phyloP scores from a whole-genome alignment of 2,113 vertebrate species.

The Rhipidura dahli region DNA sequence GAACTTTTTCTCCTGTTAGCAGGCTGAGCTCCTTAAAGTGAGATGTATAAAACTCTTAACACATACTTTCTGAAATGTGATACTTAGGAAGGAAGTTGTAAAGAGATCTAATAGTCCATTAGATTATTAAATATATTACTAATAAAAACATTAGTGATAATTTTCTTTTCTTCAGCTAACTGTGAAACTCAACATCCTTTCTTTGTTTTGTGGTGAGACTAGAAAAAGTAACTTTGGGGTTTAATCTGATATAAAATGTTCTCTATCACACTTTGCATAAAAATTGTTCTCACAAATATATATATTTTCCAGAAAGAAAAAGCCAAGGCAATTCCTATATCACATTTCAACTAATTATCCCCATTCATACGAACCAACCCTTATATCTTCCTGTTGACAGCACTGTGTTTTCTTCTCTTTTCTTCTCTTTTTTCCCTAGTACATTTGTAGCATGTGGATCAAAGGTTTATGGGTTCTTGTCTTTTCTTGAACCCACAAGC shows the following conservation, averaged over 20 bases:
- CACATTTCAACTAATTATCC: constrained; percentile 21
- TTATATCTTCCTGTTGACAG: constrained; percentile 25
- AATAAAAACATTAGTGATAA: neutral
- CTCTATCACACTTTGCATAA: neutral
- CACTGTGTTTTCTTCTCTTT: neutral
- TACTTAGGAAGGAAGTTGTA: neutral
- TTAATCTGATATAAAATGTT: neutral
- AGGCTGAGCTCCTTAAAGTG: neutral
- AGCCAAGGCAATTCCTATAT: neutral
- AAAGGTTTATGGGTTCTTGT: constrained; percentile 5
- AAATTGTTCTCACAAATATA: neutral
- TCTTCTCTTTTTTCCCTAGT: neutral
- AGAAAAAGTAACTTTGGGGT: neutral
- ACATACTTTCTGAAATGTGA: neutral
- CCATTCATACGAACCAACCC: neutral
- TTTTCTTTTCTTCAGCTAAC: neutral
- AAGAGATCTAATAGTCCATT: neutral
- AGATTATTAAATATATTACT: neutral
- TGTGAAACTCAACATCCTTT: neutral
- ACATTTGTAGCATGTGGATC: constrained; percentile 11
- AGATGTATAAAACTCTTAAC: neutral
- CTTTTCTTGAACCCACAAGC: constrained; percentile 26
- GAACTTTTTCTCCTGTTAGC: neutral
- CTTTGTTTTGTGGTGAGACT: neutral
- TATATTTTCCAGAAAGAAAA: neutral